A percentile compares a stretch with the other conserved stretches of the same genome.
phyloP scores from a whole-genome alignment of 1,140 invertebrate genomes.

The Uloborus diversus region DNA sequence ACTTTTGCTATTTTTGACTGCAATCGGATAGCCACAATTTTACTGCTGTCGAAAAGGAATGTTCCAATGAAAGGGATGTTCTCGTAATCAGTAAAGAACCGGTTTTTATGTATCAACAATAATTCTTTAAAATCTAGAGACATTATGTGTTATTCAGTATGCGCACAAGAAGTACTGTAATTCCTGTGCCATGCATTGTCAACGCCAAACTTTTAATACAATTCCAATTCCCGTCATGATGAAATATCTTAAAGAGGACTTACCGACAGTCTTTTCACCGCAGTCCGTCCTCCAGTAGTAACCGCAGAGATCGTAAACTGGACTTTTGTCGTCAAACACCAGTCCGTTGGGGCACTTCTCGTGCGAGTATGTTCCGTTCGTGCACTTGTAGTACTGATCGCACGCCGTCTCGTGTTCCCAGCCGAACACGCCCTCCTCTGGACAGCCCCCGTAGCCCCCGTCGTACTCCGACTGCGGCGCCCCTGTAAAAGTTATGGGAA shows the following conservation, averaged over 20 bases:
- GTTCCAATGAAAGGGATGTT: no score
- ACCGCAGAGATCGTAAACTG: conserved; percentile 90
- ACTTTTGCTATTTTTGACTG: no score
- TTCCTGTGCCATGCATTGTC: no score
- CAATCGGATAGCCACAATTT: no score
- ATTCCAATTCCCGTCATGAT: no score
- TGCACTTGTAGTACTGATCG: conserved; percentile 88
- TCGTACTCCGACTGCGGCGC: conserved; percentile 4
- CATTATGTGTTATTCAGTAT: no score
- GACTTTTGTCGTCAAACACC: conserved; percentile 87
- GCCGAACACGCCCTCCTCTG: conserved; percentile 60
- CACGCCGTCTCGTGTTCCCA: conserved; percentile 69
- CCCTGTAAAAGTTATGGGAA: background rate
- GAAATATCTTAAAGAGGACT: background rate
- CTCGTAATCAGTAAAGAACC: no score
- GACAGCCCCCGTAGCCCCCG: conserved; percentile 49
- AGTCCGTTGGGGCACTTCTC: conserved; percentile 92
- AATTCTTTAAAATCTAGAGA: no score
- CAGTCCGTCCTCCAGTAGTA: conserved; percentile 93
- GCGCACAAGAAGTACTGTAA: no score
- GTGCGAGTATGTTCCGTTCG: conserved; percentile 86
- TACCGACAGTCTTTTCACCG: conserved; percentile 69
- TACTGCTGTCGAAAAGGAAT: no score
- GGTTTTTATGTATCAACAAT: no score
- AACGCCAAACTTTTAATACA: no score